Evolutionary conservation across 1,140 invertebrate genomes (phyloP), one percentile per base, ranked within the genome.

Genomic region (Whitmania pigra): DNA sequence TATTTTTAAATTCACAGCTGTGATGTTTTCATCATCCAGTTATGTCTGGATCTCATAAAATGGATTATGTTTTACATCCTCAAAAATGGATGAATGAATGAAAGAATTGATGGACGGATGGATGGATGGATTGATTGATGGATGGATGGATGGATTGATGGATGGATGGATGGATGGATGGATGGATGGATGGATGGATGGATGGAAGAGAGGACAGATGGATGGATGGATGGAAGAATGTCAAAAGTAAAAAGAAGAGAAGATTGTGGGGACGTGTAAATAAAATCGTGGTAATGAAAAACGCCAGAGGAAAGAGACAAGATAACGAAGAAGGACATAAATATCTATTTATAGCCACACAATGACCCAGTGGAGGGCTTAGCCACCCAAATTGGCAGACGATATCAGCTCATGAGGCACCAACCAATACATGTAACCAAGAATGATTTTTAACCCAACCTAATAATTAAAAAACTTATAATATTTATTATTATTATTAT

Each of bases 181-280:
- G 27, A 60, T 60, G 55, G 55, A 60, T 60, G 55, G 55, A 60
- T 60, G 55, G 55, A 63, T 63, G 57, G 57, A 63, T 7, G 57
- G 57, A 63, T 7, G 57, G 57, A 31, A 15, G 22, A 20, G 22
- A 11, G 57, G 57, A 63, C 1, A 18, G 57, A 63, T 63, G 57
- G 57, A 63, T 7, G 29, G 15, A 63, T 63, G 57, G 57, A 63
- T 63, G 57, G 29, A 63, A 13, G 57, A n/a, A 63, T 63, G 57
- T 11, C 1, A 11, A 18, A 20, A 63, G 7, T 3, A 0, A 20
- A 20, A 63, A 63, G 2, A 63, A 63, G 43, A 49, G 3, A 49
- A 13, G 43, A 49, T 36, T 36, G 31, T 36, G 31, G 31, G 6
- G 31, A 49, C 11, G 9, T 49, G 43, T 49, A 49, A 49, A 49